phyloP scores from a whole-genome alignment of 2,888 invertebrate genomes.

The Cheilosia scutellata region DNA sequence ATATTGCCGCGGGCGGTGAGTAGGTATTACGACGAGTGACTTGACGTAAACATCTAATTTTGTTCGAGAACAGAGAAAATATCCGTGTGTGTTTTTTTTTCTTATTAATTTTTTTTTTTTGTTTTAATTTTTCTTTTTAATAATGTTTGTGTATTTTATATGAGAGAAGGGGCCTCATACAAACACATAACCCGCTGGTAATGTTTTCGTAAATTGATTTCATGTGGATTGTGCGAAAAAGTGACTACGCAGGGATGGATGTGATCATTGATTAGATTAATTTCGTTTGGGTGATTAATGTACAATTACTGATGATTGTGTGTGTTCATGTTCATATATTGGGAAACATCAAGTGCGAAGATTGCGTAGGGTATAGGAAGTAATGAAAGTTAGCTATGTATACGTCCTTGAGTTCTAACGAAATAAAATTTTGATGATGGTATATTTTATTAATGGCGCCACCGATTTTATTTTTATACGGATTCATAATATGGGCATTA shows the following conservation, averaged over 20 bases:
- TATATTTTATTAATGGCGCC: too few species aligned
- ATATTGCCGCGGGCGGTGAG: constrained; percentile 23
- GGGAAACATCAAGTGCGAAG: too few species aligned
- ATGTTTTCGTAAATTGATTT: neutral
- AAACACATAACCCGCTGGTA: neutral
- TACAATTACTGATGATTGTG: constrained; percentile 15
- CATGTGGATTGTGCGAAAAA: neutral
- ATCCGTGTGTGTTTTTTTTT: constrained; percentile 26
- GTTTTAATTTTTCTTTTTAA: neutral
- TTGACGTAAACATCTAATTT: constrained; percentile 53
- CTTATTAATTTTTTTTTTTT: constrained; percentile 8
- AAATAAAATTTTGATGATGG: too few species aligned
- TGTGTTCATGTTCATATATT: neutral
- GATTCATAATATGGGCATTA: too few species aligned
- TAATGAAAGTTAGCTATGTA: too few species aligned
- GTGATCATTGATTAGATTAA: constrained; percentile 52
- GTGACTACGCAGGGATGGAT: constrained; percentile 24
- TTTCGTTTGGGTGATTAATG: constrained; percentile 42
- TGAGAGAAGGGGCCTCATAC: neutral
- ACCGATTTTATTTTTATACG: too few species aligned
- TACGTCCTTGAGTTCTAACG: too few species aligned
- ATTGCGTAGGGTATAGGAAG: too few species aligned
- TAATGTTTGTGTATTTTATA: constrained; percentile 10
- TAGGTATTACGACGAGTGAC: constrained; percentile 18
- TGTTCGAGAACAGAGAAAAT: constrained; percentile 12